A percentile compares a stretch with the other conserved stretches of the same genome.
Evolutionary conservation across 2,113 vertebrate genomes (phyloP).

Genomic region (Ciconia maguari): DNA sequence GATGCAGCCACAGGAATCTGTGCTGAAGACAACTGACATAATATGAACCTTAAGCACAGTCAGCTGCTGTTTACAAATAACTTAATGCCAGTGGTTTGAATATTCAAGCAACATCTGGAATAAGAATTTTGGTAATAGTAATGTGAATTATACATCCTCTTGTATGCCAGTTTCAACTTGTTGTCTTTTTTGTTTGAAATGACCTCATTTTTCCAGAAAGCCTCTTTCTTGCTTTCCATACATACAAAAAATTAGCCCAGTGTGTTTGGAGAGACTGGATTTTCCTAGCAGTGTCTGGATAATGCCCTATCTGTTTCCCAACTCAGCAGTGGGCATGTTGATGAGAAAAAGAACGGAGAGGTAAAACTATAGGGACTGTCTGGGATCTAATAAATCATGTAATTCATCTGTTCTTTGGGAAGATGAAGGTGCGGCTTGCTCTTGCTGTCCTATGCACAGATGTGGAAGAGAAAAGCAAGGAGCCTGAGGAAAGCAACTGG

Average conservation of each 20-base stretch:
- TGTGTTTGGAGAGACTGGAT: neutral
- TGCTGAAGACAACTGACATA: neutral
- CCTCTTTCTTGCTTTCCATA: neutral
- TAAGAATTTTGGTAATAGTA: too few relatives aligned
- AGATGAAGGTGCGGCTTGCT: neutral
- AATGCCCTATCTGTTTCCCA: neutral
- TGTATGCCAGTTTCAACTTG: neutral
- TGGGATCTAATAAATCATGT: neutral
- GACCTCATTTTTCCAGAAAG: neutral
- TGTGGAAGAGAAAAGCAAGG: neutral
- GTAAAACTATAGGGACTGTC: neutral
- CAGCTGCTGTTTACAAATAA: neutral
- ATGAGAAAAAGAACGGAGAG: neutral
- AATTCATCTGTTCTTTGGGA: neutral
- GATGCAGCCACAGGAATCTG: neutral
- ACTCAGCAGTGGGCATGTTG: neutral
- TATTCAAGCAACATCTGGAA: neutral
- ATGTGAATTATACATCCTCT: neutral
- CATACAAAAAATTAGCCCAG: fast-evolving
- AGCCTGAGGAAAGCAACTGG: neutral
- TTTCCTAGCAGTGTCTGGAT: neutral
- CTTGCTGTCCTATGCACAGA: neutral
- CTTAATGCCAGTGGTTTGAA: neutral
- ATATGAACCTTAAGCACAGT: neutral
- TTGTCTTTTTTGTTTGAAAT: neutral